Evolutionary conservation across 1,140 invertebrate genomes (phyloP).

Genomic region (Sitodiplosis mosellana): DNA sequence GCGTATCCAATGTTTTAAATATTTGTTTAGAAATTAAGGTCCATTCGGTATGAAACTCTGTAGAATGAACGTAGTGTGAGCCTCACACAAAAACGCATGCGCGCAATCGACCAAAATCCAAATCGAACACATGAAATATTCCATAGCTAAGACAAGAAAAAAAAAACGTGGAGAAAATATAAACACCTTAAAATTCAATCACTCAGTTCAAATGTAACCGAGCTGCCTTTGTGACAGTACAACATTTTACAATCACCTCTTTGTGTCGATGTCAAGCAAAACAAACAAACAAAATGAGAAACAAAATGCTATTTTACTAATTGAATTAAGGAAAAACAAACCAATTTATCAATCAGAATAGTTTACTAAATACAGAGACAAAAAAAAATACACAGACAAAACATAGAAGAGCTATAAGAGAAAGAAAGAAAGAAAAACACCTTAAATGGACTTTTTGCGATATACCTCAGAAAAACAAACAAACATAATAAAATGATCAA

Average conservation of each 20-base stretch:
- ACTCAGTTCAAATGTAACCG: conserved; percentile 5
- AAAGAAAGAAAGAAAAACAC: no score
- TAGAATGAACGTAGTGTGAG: neutral
- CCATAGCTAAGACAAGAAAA: neutral
- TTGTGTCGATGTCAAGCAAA: conserved; percentile 1
- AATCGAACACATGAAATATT: neutral
- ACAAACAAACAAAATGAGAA: neutral
- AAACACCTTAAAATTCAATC: conserved; percentile 1
- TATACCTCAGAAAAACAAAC: no score
- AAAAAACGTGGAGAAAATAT: neutral
- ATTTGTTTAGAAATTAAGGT: neutral
- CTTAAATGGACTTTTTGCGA: no score
- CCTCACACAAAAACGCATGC: no score
- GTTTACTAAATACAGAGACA: no score
- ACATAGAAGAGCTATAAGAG: no score
- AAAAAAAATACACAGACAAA: no score
- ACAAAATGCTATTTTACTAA: no score
- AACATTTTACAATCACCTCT: neutral
- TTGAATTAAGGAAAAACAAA: no score
- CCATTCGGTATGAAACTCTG: neutral
- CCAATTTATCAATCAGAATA: no score
- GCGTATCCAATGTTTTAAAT: neutral
- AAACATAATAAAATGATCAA: no score
- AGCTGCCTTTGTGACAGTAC: conserved; percentile 6
- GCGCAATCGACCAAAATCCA: neutral